These are phyloP conservation scores for Cyprinella venusta DNA, from an alignment of 2,797 vertebrate genomes.

Conservation along the genomic window DNA sequence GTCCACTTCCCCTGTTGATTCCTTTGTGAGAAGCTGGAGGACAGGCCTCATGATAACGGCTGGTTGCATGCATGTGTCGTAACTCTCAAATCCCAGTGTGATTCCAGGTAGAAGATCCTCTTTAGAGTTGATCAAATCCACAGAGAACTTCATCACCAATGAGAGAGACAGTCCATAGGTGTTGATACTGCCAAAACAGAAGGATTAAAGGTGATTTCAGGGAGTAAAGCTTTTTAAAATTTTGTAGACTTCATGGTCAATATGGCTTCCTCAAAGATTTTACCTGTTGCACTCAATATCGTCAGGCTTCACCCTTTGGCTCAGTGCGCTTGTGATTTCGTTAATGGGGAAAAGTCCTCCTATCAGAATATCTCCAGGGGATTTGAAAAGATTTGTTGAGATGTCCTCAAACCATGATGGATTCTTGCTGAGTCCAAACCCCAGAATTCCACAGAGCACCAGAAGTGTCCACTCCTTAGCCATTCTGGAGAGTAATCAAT, in stretches of 20 bases:
- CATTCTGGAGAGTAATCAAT: slow-evolving; percentile 63
- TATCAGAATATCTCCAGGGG: slow-evolving; percentile 74
- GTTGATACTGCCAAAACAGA: slow-evolving; percentile 66
- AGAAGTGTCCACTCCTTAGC: slow-evolving; percentile 59
- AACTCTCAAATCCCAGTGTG: slow-evolving; percentile 75
- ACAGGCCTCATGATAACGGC: slow-evolving; percentile 72
- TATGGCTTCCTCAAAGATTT: neutral
- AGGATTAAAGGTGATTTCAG: neutral
- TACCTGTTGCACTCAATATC: slow-evolving; percentile 74
- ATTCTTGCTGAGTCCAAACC: slow-evolving; percentile 28
- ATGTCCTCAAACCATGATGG: slow-evolving; percentile 75
- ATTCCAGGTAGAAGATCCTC: slow-evolving; percentile 73
- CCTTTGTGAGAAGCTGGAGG: slow-evolving; percentile 71
- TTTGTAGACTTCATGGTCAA: too few species aligned
- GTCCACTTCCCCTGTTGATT: slow-evolving; percentile 60
- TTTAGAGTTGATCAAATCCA: slow-evolving; percentile 78
- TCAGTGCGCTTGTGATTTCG: slow-evolving; percentile 68
- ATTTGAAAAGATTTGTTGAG: slow-evolving; percentile 73
- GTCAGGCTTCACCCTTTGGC: slow-evolving; percentile 64
- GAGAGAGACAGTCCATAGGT: slow-evolving; percentile 69
- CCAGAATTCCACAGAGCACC: slow-evolving; percentile 62
- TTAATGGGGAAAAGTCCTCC: slow-evolving; percentile 81
- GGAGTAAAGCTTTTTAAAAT: neutral
- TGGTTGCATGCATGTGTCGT: slow-evolving; percentile 75
- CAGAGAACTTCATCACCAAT: slow-evolving; percentile 81